These are phyloP conservation scores for Nezara viridula DNA, from an alignment of 2,888 invertebrate genomes.

Conservation along the genomic window DNA sequence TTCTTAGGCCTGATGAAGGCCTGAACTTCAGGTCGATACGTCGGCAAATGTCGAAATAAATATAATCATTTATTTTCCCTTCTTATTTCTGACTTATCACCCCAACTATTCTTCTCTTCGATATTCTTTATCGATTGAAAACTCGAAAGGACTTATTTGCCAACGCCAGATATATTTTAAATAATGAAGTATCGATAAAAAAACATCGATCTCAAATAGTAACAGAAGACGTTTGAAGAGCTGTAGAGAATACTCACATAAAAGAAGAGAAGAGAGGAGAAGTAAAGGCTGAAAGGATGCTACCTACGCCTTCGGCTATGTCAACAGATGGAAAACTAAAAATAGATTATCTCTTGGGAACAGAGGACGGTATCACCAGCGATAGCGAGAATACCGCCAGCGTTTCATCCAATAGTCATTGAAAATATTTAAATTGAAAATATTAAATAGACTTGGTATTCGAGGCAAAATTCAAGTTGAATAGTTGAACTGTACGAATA, in stretches of 20 bases:
- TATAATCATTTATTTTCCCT: too few species aligned
- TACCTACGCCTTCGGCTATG: neutral
- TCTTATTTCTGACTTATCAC: too few species aligned
- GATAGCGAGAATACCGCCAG: neutral
- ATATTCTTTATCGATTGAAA: too few species aligned
- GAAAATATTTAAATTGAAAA: too few species aligned
- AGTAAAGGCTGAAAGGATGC: neutral
- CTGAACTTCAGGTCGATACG: too few species aligned
- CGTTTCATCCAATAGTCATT: neutral
- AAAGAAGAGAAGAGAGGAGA: neutral
- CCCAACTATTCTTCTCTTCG: too few species aligned
- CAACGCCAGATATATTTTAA: neutral
- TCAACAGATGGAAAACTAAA: conserved; percentile 42
- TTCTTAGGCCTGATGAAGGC: too few species aligned
- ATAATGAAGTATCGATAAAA: neutral
- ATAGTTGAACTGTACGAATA: too few species aligned
- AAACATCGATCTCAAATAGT: neutral
- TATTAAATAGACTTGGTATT: too few species aligned
- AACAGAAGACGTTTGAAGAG: neutral
- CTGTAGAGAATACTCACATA: neutral
- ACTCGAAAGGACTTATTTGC: too few species aligned
- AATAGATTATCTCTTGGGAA: conserved; percentile 40
- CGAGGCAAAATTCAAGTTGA: too few species aligned
- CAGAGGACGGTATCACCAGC: neutral
- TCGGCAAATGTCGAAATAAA: too few species aligned